A percentile compares a stretch with the other conserved stretches of the same genome.
phyloP scores from a whole-genome alignment of 2,797 vertebrate species.

The Squalus acanthias region DNA sequence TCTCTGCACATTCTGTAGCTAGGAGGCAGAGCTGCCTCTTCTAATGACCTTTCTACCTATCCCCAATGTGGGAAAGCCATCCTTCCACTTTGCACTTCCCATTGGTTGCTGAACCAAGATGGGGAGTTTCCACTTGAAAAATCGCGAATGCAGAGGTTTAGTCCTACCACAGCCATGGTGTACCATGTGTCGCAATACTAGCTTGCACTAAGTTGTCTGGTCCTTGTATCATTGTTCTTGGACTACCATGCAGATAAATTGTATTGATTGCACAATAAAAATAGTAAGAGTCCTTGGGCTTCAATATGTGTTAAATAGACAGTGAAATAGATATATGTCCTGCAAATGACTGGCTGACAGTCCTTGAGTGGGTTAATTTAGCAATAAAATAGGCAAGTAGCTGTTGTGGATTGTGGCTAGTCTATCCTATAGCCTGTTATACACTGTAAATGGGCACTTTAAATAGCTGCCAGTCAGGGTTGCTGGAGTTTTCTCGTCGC shows the following conservation, averaged over 20 bases:
- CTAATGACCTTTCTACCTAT: not conserved
- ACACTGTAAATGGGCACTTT: not conserved
- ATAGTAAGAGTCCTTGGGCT: not conserved
- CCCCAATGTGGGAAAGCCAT: not conserved
- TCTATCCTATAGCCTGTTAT: not conserved
- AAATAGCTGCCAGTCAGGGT: not conserved
- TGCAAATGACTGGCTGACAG: not conserved
- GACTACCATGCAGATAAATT: not conserved
- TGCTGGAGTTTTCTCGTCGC: not conserved
- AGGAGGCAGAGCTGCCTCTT: not conserved
- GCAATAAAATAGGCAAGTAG: not conserved
- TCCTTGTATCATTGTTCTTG: not conserved
- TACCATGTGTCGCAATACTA: not conserved
- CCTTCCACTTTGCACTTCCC: not conserved
- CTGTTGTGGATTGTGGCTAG: not conserved
- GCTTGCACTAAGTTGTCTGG: not conserved
- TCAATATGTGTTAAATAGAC: not conserved
- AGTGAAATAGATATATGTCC: not conserved
- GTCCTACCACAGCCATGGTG: not conserved
- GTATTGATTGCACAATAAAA: not conserved
- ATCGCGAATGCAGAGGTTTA: not conserved
- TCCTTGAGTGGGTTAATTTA: not conserved
- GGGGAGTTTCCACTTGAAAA: not conserved
- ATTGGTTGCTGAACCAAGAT: not conserved
- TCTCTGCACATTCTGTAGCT: not conserved